Base-by-base conservation (phyloP, 1,140 invertebrate species). In the Bradynema listronoti region DNA sequence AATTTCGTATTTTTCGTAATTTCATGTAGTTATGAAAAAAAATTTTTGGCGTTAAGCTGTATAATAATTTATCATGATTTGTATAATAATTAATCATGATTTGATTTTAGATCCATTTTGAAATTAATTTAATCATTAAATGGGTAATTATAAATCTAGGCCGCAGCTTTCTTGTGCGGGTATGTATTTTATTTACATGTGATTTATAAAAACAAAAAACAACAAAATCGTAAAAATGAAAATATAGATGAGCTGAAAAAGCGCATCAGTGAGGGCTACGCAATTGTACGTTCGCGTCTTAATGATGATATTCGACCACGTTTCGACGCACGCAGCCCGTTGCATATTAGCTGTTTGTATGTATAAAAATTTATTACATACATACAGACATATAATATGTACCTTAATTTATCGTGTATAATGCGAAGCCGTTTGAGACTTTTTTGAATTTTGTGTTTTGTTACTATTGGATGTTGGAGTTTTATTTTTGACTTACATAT, bases 121-220 rank as follows among this genome's bases (percentile, higher is more conserved):
- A n/a, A n/a, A n/a, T n/a, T n/a, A n/a, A n/a, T n/a, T n/a, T n/a
- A n/a, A n/a, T n/a, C n/a, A 41, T 7, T 33, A 27, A 61, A 68
- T 69, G 67, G 67, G 67, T 29, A 68, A 72, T 46, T 69, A 73
- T 45, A 69, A 69, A 51, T 69, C 67, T 14, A 49, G 67, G 29
- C 67, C 67, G 19, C 43, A 51, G 19, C 42, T 69, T 30, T 69
- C 69, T 3, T 69, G 67, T 32, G 65, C 67, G 56, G 66, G 69
- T 68, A 52, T 14, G 11, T 27, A 22, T 57, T 43, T n/a, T 43
- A n/a, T 58, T 27, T 58, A 4, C 16, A 1, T 16, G 4, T 7
- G 6, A 7, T 58, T 41, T 63, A 7, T 39, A 5, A 14, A n/a
- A 19, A 25, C 19, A n/a, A n/a, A n/a, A n/a, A n/a, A n/a, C n/a